Evolutionary conservation across 2,113 vertebrate species (phyloP).

Genomic region (Opisthocomus hoazin): DNA sequence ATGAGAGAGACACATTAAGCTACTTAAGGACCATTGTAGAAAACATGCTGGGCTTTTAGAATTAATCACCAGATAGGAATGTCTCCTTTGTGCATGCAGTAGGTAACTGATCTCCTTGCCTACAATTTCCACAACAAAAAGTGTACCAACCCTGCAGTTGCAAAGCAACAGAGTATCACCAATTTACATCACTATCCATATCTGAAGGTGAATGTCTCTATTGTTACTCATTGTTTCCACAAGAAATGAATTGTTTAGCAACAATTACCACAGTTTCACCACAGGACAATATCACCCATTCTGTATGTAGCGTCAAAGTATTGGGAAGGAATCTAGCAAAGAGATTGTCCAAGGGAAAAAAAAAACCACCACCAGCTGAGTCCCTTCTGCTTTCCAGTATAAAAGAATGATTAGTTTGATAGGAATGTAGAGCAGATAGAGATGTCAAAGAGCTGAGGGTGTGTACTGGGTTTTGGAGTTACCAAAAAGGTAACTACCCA

Average conservation of each 20-base stretch:
- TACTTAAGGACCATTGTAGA: background rate
- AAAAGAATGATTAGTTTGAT: background rate
- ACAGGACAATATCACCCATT: background rate
- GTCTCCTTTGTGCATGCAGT: background rate
- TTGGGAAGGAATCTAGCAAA: background rate
- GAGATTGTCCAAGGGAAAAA: background rate
- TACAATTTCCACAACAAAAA: conserved; percentile 21
- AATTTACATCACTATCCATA: background rate
- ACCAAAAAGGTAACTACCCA: background rate
- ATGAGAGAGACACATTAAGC: background rate
- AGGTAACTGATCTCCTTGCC: background rate
- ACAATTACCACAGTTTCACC: background rate
- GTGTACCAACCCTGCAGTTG: background rate
- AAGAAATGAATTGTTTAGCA: background rate
- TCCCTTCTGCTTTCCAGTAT: background rate
- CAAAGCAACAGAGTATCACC: background rate
- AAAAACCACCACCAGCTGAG: background rate
- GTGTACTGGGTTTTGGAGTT: background rate
- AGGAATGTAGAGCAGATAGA: background rate
- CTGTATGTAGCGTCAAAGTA: background rate
- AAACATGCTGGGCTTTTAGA: background rate
- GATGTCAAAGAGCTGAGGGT: background rate
- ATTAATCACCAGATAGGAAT: conserved; percentile 39
- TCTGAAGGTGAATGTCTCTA: background rate
- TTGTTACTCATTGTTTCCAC: background rate